These are phyloP conservation scores for Entomobrya multifasciata DNA, from an alignment of 2,888 invertebrate species.

Conservation along the genomic window DNA sequence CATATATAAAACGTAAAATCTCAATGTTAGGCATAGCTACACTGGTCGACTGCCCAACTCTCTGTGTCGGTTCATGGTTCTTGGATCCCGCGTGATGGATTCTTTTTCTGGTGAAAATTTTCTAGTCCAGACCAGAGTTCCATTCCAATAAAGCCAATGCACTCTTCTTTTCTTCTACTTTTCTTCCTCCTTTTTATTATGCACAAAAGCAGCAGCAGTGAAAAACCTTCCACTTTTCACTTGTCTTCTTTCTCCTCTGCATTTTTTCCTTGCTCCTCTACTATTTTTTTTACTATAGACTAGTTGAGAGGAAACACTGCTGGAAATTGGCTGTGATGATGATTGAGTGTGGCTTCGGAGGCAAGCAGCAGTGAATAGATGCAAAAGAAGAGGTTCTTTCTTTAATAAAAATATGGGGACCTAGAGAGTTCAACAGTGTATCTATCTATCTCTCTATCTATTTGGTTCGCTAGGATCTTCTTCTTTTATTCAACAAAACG, in stretches of 20 bases:
- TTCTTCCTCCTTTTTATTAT: conserved; percentile 2
- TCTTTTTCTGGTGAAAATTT: not conserved
- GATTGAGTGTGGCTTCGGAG: conserved; percentile 4
- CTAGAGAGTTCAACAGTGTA: conserved; percentile 1
- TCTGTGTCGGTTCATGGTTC: not conserved
- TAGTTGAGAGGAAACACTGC: not conserved
- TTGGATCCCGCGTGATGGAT: too few relatives aligned
- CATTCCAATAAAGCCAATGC: conserved; percentile 29
- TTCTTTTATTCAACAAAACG: too few relatives aligned
- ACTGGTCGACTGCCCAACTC: too few relatives aligned
- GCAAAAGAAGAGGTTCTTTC: not conserved
- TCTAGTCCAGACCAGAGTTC: not conserved
- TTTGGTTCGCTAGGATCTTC: too few relatives aligned
- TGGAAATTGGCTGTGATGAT: conserved; percentile 29
- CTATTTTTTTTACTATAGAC: not conserved
- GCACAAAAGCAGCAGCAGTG: not conserved
- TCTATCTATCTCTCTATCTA: too few relatives aligned
- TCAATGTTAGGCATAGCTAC: too few relatives aligned
- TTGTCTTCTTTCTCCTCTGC: conserved; percentile 7
- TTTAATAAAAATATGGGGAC: not conserved
- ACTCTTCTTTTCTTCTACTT: not conserved
- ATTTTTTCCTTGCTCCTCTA: not conserved
- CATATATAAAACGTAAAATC: conserved; percentile 1
- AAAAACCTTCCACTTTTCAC: conserved; percentile 6
- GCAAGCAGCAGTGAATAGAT: too few relatives aligned